phyloP scores from a whole-genome alignment of 1,140 invertebrate genomes.

The Macrosteles quadrilineatus region DNA sequence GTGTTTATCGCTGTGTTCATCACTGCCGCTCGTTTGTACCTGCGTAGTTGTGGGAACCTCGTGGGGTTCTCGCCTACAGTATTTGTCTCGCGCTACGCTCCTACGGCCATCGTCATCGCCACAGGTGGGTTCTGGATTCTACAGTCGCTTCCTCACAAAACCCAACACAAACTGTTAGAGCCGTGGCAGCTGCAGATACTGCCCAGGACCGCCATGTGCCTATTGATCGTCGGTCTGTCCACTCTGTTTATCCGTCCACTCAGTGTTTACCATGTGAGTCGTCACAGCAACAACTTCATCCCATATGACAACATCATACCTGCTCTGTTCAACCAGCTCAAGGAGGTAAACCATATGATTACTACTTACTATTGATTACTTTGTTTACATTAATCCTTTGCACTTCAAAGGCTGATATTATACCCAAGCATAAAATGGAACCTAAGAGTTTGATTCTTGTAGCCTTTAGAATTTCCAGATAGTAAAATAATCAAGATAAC shows the following conservation, averaged over 20 bases:
- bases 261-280: conserved; percentile 37
- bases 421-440: no score
- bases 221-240: conserved; percentile 57
- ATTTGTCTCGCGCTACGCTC: conserved; percentile 64
- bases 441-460: no score
- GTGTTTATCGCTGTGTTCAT: conserved; percentile 60
- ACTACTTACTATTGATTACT: no score
- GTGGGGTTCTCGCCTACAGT: conserved; percentile 67
- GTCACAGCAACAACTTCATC: conserved; percentile 20
- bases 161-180: conserved; percentile 55
- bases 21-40: conserved; percentile 62
- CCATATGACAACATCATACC: conserved; percentile 35
- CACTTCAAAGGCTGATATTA: no score
- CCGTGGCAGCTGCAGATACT: conserved; percentile 63
- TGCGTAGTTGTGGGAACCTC: conserved; percentile 73
- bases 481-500: no score
- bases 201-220: conserved; percentile 64
- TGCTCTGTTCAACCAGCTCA: conserved; percentile 59
- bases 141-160: conserved; percentile 58
- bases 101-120: conserved; percentile 67
- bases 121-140: conserved; percentile 70
- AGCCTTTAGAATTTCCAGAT: no score
- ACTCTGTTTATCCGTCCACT: conserved; percentile 51
- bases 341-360: conserved; percentile 51
- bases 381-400: no score